Evolutionary conservation across 2,888 invertebrate species (phyloP).

Genomic region (Sceliomorpha sp.): DNA sequence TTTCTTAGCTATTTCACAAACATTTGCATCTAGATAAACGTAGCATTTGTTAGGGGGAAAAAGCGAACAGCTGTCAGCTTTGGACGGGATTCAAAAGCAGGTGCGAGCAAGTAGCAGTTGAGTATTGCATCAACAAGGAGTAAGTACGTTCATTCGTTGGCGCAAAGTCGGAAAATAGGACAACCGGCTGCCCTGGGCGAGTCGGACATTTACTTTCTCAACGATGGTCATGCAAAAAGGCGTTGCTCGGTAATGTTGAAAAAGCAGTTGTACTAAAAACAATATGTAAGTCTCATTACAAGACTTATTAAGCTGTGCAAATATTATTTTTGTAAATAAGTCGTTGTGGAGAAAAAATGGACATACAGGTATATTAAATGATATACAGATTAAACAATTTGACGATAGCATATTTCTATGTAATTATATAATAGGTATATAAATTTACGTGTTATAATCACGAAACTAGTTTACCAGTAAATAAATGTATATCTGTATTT

Average conservation of each 20-base stretch:
- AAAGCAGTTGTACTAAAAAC: not conserved
- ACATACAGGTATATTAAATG: no score
- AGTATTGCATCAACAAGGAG: slow-evolving; percentile 39
- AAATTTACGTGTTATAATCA: no score
- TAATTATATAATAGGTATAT: no score
- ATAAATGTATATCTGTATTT: no score
- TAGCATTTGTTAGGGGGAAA: slow-evolving; percentile 15
- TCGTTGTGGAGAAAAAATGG: no score
- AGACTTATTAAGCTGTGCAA: no score
- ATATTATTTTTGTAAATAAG: no score
- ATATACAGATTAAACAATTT: no score
- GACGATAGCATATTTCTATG: no score
- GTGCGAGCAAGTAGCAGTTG: slow-evolving; percentile 31
- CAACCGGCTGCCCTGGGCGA: slow-evolving; percentile 49
- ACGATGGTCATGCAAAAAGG: slow-evolving; percentile 44
- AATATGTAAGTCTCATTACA: no score
- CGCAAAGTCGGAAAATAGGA: slow-evolving; percentile 48
- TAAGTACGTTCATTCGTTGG: slow-evolving; percentile 36
- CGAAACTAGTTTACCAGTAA: no score
- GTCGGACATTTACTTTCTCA: slow-evolving; percentile 48
- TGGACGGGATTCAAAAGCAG: slow-evolving; percentile 46
- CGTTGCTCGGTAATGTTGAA: slow-evolving; percentile 27
- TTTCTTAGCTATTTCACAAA: slow-evolving; percentile 7
- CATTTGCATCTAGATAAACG: slow-evolving; percentile 12
- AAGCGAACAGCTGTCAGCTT: slow-evolving; percentile 36